phyloP scores from a whole-genome alignment of 2,888 invertebrate species.

The Troilus luridus region DNA sequence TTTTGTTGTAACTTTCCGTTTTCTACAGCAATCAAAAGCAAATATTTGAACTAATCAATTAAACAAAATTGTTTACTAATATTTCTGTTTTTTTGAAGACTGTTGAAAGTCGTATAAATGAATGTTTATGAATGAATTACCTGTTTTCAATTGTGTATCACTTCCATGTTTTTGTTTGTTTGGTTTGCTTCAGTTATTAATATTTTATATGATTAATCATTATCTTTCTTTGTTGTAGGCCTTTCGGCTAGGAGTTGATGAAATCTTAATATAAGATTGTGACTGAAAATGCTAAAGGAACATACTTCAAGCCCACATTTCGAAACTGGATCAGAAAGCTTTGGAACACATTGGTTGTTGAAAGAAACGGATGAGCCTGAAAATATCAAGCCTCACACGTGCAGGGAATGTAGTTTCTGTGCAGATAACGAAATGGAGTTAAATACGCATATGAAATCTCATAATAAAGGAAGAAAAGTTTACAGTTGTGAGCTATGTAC shows the following conservation, averaged over 20 bases:
- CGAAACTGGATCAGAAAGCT: not conserved
- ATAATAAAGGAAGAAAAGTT: slow-evolving; percentile 34
- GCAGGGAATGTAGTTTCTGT: slow-evolving; percentile 39
- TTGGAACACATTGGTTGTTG: slow-evolving; percentile 51
- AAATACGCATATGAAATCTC: slow-evolving; percentile 5
- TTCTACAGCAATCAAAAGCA: not conserved
- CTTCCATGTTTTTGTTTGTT: not conserved
- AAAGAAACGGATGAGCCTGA: slow-evolving; percentile 20
- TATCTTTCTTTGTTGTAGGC: slow-evolving; percentile 18
- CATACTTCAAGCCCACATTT: not conserved
- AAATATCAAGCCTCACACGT: not conserved
- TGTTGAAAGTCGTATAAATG: not conserved
- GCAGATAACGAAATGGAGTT: slow-evolving; percentile 10
- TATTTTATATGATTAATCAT: not conserved
- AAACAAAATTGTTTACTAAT: not conserved
- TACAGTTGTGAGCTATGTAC: slow-evolving; percentile 44
- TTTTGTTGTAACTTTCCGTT: not conserved
- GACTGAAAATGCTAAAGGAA: slow-evolving; percentile 45
- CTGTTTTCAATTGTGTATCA: too few relatives aligned
- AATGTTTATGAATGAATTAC: not conserved
- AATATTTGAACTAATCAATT: not conserved
- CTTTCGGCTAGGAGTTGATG: not conserved
- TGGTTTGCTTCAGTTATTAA: not conserved
- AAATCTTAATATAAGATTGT: not conserved
- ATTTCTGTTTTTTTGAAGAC: not conserved